These are phyloP conservation scores for Etheostoma perlongum DNA, from an alignment of 2,797 vertebrate genomes.

Conservation along the genomic window DNA sequence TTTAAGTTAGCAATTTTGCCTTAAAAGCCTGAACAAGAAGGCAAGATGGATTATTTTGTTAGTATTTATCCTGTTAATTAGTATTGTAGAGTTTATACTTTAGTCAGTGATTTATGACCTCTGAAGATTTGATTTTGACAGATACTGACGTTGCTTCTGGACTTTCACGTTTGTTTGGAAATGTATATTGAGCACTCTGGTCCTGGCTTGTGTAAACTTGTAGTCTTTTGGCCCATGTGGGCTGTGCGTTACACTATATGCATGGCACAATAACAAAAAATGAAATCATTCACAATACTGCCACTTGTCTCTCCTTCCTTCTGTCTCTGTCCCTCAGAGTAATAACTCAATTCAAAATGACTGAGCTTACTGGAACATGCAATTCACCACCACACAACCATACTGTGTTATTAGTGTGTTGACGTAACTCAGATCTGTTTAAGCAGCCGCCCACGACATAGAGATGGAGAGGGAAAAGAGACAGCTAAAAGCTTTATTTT, in stretches of 20 bases:
- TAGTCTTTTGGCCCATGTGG: background rate
- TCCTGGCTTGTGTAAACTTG: background rate
- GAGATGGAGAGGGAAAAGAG: conserved; percentile 4
- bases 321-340: conserved; percentile 20
- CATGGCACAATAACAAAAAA: background rate
- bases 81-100: background rate
- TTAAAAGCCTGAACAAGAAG: background rate
- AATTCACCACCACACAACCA: conserved; percentile 56
- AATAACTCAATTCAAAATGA: conserved; percentile 59
- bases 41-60: background rate
- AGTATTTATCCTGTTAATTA: background rate
- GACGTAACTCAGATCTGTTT: conserved; percentile 59
- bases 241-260: background rate
- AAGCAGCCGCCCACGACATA: conserved; percentile 57
- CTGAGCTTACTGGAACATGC: conserved; percentile 46
- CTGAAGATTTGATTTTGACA: conserved; percentile 4
- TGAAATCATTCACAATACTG: background rate
- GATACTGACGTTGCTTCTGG: background rate
- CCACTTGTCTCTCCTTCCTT: conserved; percentile 7
- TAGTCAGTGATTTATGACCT: background rate
- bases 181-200: background rate
- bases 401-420: conserved; percentile 35
- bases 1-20: background rate
- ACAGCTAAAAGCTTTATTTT: conserved; percentile 11
- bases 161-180: background rate